Evolutionary conservation across 2,888 invertebrate species (phyloP).

Genomic region (Acholoe squamosa): DNA sequence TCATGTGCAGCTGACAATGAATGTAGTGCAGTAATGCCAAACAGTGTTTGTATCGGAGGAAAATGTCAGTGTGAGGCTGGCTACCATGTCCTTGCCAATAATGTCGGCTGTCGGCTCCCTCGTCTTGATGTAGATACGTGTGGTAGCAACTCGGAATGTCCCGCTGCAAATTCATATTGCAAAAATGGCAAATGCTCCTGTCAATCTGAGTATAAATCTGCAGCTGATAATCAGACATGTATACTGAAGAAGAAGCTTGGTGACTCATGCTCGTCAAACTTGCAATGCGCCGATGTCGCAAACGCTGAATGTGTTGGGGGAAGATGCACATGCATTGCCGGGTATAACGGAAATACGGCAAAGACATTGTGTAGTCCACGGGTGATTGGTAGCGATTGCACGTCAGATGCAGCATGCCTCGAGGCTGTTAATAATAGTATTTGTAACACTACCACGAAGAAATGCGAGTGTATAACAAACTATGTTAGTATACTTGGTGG

Average conservation of each 20-base stretch:
- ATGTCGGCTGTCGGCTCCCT: not conserved
- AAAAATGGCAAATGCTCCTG: not conserved
- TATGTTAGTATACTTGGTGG: not conserved
- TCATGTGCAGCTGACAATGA: slow-evolving; percentile 3
- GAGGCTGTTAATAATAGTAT: slow-evolving; percentile 22
- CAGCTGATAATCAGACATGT: slow-evolving; percentile 8
- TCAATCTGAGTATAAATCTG: not conserved
- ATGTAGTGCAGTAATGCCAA: slow-evolving; percentile 8
- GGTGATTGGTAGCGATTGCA: not conserved
- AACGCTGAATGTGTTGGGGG: not conserved
- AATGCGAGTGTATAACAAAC: not conserved
- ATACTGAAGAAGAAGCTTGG: not conserved
- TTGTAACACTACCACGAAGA: not conserved
- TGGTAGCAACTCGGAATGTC: not conserved
- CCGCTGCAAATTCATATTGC: not conserved
- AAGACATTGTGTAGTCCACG: not conserved
- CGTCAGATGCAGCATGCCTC: not conserved
- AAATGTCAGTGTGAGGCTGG: not conserved
- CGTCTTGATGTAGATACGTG: not conserved
- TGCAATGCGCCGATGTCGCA: not conserved
- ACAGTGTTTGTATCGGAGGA: not conserved
- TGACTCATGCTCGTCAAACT: not conserved
- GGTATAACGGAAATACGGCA: not conserved
- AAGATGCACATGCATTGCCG: not conserved
- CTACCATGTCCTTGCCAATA: not conserved